Evolutionary conservation across 2,888 invertebrate genomes (phyloP), one percentile per base, ranked within the genome.

Genomic region (Chydorus sphaericus): DNA sequence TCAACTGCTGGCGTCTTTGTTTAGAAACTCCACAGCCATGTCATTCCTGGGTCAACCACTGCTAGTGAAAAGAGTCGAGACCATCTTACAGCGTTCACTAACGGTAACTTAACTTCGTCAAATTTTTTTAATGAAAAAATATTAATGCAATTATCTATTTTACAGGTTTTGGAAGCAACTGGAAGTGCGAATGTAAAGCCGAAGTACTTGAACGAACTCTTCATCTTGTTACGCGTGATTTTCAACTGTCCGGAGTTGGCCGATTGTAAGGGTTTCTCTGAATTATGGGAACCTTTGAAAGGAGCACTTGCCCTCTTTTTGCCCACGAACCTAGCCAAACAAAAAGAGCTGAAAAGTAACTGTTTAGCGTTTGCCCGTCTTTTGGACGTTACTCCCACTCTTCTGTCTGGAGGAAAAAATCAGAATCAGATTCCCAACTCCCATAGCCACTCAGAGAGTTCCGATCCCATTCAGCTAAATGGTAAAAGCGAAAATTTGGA

Each of bases 151-250:
- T 30, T 50, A 20, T 50, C 30, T 23, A 20, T 28, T 30, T 50
- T 50, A 29, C 30, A 52, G 52, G 52, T 36, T 11, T 33, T 55
- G 28, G 49, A 33, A 23, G 33, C 48, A 26, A 37, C 55, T 14
- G 29, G 38, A 5, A 49, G 49, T 28, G 49, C n/a, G n/a, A n/a
- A 49, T 26, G 48, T 37, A 16, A 55, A 55, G 26, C 55, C 55
- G 33, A 55, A 55, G 36, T 55, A 55, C 39, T 55, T 55, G 31
- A 49, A 33, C 36, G 55, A 55, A 37, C 48, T 55, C 14, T 55
- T 55, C 49, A 36, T 49, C n/a, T 48, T 55, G 36, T 36, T 55
- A n/a, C 37, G 48, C 14, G 37, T 36, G 16, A 49, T 55, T 18
- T 26, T 38, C 33, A 48, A 48, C 28, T 44, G 44, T 26, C 44